Evolutionary conservation across 1,140 invertebrate genomes (phyloP), one percentile per base, ranked within the genome.

Genomic region (Papilio aristodemus): DNA sequence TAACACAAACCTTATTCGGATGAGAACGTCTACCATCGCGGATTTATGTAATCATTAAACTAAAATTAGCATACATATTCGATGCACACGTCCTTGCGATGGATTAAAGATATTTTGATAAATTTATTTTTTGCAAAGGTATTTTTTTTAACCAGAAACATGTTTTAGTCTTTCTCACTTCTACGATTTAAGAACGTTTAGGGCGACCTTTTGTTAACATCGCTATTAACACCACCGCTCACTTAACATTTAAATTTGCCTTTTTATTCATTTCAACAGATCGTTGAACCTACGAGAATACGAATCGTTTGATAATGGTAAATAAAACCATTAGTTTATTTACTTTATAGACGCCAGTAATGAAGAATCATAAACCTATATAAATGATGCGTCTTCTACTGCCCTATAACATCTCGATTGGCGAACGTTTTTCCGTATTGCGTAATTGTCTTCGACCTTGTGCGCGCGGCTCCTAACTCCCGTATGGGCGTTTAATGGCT

Each of bases 401-500:
- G 59, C 32, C 59, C 14, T 50, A 36, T 62, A 38, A 37, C 59
- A 62, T 68, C 67, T 69, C 38, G 67, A 73, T 71, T 66, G 19
- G 46, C 70, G 43, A 79, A 79, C 75, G 75, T 72, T 69, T 75
- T 71, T 64, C 71, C 70, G 54, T 73, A 14, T 68, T 71, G 67
- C 72, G 71, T 71, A 74, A 71, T 73, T 75, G 69, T 76, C 62
- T 70, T 76, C 69, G 58, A 71, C 71, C 73, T 77, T 83, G 72
- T 73, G 66, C 67, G 58, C 57, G 62, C 3, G 14, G 71, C 74
- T 76, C 76, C 74, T 78, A 79, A 79, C 80, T 79, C 70, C 74
- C 71, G 78, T 71, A 81, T 87, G 81, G 85, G 81, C 85, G 84
- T 82, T 83, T 79, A 81, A 85, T 81, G 74, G 76, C 60, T 22